Evolutionary conservation across 2,888 invertebrate genomes (phyloP), one percentile per base, ranked within the genome.

Genomic region (Eristalis arbustorum): DNA sequence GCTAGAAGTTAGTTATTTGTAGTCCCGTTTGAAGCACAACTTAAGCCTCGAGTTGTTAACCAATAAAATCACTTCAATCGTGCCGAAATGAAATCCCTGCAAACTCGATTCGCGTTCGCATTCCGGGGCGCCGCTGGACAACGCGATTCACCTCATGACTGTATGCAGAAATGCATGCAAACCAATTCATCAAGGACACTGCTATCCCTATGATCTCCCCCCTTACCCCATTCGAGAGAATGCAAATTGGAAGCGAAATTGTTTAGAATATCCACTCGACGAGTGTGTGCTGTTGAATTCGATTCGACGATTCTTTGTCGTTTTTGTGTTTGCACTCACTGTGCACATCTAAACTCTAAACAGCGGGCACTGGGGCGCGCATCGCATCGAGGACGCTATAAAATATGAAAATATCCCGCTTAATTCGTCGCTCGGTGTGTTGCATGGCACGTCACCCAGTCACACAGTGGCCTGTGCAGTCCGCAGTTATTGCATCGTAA

Each of bases 401-500:
- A 31, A 56, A 63, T 23, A 28, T 57, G 25, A 68, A 64, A 49
- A 78, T 49, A 73, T 72, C 25, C 49, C 72, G 42, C 42, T 82
- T 78, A 78, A 87, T 75, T 78, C 61, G 49, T 25, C 82, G 49
- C 28, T 64, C 62, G 71, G 62, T 71, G 74, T 71, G 74, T 74
- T 62, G 77, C 73, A 22, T 31, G 62, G 14, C n/a, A n/a, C 42
- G 40, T 18, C 59, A 14, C 59, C 10, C 5, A 11, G 25, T 23
- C 18, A 49, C 25, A 71, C 42, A 31, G 37, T 13, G 31, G 22
- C 69, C 61, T 22, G 31, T 75, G 75, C 81, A 81, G 67, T 82
- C 74, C 85, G 62, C 74, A 78, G 74, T 82, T 77, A 85, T 85
- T 77, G 82, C 81, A 82, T 82, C 82, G 66, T 87, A 82, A 82